Base-by-base conservation (phyloP, 2,113 vertebrate species). In the Pteruthius melanotis region DNA sequence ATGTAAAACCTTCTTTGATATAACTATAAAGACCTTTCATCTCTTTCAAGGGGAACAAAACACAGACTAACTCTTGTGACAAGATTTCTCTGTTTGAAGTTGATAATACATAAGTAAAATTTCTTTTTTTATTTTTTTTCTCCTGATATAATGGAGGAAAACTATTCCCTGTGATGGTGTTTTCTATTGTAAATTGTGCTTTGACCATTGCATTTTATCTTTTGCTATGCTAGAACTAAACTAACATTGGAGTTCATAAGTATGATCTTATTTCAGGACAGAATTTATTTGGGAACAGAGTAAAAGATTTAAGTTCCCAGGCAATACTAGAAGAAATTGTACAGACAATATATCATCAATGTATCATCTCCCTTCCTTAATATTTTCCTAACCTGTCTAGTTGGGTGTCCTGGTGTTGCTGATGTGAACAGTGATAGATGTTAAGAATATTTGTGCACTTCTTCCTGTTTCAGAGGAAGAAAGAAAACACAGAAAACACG, bases 31-130 rank as follows among this genome's bases (percentile, higher is more conserved):
- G 82, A 91, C 47, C 94, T 95, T 95, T 95, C 87, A 81, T 94
- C 68, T 56, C 75, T 83, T 96, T 86, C 78, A 96, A 87, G 82
- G 22, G 33, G 74, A 95, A 88, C 93, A 96, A 96, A 95, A 83
- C 52, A 74, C 47, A 52, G 30, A 19, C 68, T 91, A 91, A 66
- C 71, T 66, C 71, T 52, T 88, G 39, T 90, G 92, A 91, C 93
- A 90, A 59, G 82, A 68, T 83, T 93, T 94, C 30, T 57, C 42
- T 85, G 39, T 93, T 95, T 96, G 94, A 96, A 95, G 85, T 88
- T 74, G 37, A 69, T 87, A 91, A 81, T 87, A 57, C 53, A 71
- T 22, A 93, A 90, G 31, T 52, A 79, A 69, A 87, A 66, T 74
- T 72, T 39, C 1, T 72, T 81, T 53, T 31, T 40, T 37, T 54